Evolutionary conservation across 2,113 vertebrate genomes (phyloP), one percentile per base, ranked within the genome.

Genomic region (Corydoras sp.): DNA sequence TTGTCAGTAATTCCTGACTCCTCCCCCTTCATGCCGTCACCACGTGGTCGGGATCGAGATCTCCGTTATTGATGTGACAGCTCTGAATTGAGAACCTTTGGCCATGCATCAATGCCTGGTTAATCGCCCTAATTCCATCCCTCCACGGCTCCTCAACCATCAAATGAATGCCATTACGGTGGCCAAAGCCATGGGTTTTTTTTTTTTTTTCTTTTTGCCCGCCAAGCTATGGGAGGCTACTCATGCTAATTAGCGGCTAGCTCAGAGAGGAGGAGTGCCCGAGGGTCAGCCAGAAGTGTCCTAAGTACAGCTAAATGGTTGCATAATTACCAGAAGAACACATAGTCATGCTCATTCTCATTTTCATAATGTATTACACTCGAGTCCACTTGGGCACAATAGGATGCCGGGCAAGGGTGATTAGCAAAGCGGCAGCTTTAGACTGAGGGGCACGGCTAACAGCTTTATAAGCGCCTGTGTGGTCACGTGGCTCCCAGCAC

Each of bases 121-220:
- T 88, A 89, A 89, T 89, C 85, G 81, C 84, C 86, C 84, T 86
- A 86, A 88, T 87, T 88, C 86, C 83, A 83, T 87, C 83, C 82
- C 83, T 82, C 76, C 67, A 69, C 69, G 82, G 82, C 32, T 85
- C 85, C 80, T 77, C 70, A 70, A 69, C 78, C 81, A 82, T 79
- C 77, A 84, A 86, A 82, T 69, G 78, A 82, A 87, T 83, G 80
- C 80, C 81, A 87, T 86, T 83, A 83, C 80, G 82, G 79, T 68
- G 79, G 35, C 35, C 4, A 82, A 79, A 78, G 72, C 80, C 74
- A 43, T 43, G 35, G 4, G 4, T 43, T 43, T 43, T 43, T 43
- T 64, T 84, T 77, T 81, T 77, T 43, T 43, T 43, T 43, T 43
- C 2, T 64, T 84, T 77, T 81, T 77, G 10, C 66, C 30, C 59